Conservation (phyloP, 1,140 invertebrate genomes). For the Reticulitermes speratus region DNA sequence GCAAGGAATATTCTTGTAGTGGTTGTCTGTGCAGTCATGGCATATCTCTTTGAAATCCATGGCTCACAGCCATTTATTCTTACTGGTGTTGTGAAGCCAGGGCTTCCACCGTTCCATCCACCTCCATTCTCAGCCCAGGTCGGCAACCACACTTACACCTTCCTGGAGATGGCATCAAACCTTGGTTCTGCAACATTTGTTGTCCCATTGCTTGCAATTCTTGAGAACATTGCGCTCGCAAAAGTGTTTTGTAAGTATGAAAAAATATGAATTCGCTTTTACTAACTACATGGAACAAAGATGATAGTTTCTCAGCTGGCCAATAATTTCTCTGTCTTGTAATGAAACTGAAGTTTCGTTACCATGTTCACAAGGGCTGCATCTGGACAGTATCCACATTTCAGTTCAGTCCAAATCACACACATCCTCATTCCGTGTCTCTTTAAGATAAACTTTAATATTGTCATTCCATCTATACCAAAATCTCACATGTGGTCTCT, state of each 20-base stretch:
- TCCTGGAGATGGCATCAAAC: constrained; percentile 64
- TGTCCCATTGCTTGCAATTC: constrained; percentile 73
- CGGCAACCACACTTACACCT: constrained; percentile 65
- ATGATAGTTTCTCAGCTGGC: no score
- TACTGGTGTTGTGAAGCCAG: constrained; percentile 68
- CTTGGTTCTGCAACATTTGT: constrained; percentile 74
- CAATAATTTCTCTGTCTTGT: no score
- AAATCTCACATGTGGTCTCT: no score
- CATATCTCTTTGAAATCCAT: constrained; percentile 61
- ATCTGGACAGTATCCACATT: no score
- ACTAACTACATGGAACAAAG: not conserved
- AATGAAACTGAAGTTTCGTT: no score
- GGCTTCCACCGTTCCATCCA: constrained; percentile 60
- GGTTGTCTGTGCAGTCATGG: constrained; percentile 63
- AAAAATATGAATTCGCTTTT: not conserved
- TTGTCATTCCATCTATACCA: no score
- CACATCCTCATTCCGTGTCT: no score
- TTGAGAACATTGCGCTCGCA: constrained; percentile 78
- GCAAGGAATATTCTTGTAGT: constrained; percentile 77
- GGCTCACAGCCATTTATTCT: constrained; percentile 65
- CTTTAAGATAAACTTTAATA: no score
- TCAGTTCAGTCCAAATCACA: no score
- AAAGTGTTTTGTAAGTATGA: constrained; percentile 71
- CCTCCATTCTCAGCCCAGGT: constrained; percentile 63
- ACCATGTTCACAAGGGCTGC: no score